These are phyloP conservation scores for Psittacara wagleri DNA, from an alignment of 2,113 vertebrate genomes.

Conservation along the genomic window DNA sequence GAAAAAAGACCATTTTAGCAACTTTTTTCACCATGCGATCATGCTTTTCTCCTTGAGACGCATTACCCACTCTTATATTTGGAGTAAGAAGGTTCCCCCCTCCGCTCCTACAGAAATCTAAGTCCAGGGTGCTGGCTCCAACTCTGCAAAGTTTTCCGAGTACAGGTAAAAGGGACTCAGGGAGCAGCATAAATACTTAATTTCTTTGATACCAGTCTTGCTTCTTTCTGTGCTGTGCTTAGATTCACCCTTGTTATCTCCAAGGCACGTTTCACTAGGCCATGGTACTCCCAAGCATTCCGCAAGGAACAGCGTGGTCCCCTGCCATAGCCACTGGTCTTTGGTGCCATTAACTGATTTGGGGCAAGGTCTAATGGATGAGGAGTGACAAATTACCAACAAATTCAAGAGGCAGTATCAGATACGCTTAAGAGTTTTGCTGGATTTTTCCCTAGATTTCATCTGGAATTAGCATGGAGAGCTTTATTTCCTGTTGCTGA, in stretches of 20 bases:
- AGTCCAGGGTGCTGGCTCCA: not conserved
- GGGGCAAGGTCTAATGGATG: not conserved
- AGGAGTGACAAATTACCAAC: not conserved
- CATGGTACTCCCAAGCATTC: not conserved
- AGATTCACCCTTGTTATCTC: not conserved
- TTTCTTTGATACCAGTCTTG: not conserved
- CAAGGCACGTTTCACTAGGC: not conserved
- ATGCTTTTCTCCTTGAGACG: not conserved
- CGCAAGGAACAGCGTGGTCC: rapidly evolving
- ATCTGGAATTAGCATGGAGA: not conserved
- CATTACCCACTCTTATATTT: not conserved
- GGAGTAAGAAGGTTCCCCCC: not conserved
- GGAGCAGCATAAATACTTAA: not conserved
- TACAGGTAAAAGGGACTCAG: not conserved
- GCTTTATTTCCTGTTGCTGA: not conserved
- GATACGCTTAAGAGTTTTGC: not conserved
- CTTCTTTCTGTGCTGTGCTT: not conserved
- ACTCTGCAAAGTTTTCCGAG: not conserved
- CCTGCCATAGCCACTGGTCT: not conserved
- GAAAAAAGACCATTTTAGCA: not conserved
- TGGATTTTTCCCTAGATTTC: not conserved
- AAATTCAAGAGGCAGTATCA: not conserved
- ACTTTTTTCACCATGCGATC: not conserved
- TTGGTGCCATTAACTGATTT: not conserved
- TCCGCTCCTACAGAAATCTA: not conserved